Evolutionary conservation across 2,888 invertebrate species (phyloP), one percentile per base, ranked within the genome.

Genomic region (Himalopsyche kuldschensis): DNA sequence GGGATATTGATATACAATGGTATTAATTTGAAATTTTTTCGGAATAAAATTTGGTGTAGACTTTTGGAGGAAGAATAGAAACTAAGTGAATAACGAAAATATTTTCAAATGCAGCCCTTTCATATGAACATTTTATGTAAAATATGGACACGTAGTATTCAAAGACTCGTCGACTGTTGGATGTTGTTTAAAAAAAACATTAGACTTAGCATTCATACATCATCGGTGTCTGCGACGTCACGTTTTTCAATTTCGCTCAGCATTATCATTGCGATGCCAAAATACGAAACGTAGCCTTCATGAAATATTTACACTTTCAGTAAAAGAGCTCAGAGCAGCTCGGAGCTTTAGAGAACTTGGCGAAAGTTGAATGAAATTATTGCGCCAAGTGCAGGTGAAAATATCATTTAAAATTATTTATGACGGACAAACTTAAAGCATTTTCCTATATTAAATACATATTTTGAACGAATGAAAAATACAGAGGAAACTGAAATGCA

Each of bases 221-320:
- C 80, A 63, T 48, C 48, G 76, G 81, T 48, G 48, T 75, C 63
- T 41, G 76, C 48, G 81, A 76, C 46, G 46, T 41, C 81, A 75
- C 81, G 81, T 81, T 82, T 82, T 83, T 83, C 83, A 83, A 83
- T 83, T 83, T 83, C 75, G 46, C 83, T 79, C 79, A 35, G 76
- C 79, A 79, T 83, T 79, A 77, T 82, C 77, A 77, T 80, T 69
- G 69, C 82, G 41, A 30, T 55, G 75, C 69, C 79, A 80, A 83
- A 83, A 83, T 80, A 48, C 69, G 79, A 46, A 31, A 27, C 55
- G 55, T 55, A n/a, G 32, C 55, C 41, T 41, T 79, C 80, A 83
- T 83, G 83, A 83, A 83, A 83, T 83, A 83, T 83, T 83, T 80
- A 83, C 83, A 76, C 79, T 79, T 75, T 75, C 41, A 55, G 55